These are phyloP conservation scores for Zoroaster sp. DNA, from an alignment of 53 echinoderm and acorn worm species.

Conservation along the genomic window DNA sequence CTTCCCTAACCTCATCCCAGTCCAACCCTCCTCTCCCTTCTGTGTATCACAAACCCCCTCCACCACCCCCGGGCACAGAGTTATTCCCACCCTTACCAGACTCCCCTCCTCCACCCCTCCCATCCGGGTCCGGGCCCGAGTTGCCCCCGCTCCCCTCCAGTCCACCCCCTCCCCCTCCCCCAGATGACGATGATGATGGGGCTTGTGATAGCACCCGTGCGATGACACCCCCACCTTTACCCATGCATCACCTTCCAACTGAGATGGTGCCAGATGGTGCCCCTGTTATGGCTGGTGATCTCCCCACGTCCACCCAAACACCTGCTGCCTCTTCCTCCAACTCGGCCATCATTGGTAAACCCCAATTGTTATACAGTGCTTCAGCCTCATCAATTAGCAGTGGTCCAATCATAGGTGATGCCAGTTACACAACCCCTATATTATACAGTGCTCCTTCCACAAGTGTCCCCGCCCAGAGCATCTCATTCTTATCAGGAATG, in stretches of 20 bases:
- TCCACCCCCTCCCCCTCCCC: constrained; percentile 72
- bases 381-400: background rate
- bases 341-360: constrained; percentile 77
- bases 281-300: background rate
- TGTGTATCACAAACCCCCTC: constrained; percentile 59
- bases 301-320: background rate
- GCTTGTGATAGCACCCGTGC: constrained; percentile 55
- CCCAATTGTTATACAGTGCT: constrained; percentile 66
- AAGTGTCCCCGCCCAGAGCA: background rate
- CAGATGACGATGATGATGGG: constrained; percentile 31
- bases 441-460: background rate
- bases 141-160: constrained; percentile 80
- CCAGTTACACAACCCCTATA: constrained; percentile 26
- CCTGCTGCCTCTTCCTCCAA: constrained; percentile 44
- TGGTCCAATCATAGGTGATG: background rate
- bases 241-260: constrained; percentile 29
- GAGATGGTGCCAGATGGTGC: background rate
- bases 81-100: constrained; percentile 78
- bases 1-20: constrained; percentile 16
- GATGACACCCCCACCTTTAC: constrained; percentile 74
- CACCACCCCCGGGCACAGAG: constrained; percentile 69
- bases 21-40: constrained; percentile 38
- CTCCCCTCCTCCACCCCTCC: constrained; percentile 85
- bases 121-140: constrained; percentile 74
- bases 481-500: background rate